These are phyloP conservation scores for Drosophila burlai DNA, from an alignment of 1,140 invertebrate species.

Conservation along the genomic window DNA sequence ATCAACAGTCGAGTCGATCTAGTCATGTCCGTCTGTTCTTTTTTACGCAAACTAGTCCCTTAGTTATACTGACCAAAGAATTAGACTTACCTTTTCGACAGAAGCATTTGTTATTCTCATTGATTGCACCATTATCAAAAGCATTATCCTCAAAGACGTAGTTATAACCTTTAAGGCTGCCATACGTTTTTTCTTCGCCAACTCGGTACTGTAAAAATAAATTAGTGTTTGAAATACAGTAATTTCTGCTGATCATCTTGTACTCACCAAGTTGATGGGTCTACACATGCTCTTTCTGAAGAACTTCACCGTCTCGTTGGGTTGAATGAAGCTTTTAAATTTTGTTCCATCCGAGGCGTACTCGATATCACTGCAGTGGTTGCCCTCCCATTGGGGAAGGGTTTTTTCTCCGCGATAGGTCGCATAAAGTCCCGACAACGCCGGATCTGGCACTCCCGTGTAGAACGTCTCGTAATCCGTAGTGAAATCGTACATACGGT, in stretches of 20 bases:
- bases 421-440: constrained; percentile 89
- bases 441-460: constrained; percentile 89
- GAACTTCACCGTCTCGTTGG: constrained; percentile 90
- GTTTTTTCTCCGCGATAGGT: constrained; percentile 90
- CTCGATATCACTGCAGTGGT: constrained; percentile 91
- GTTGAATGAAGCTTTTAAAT: constrained; percentile 89
- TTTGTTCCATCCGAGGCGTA: constrained; percentile 94
- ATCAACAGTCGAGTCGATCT: no score
- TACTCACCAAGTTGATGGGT: constrained; percentile 89
- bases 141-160: constrained; percentile 91
- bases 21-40: no score
- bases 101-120: constrained; percentile 92
- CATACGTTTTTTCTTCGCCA: constrained; percentile 86
- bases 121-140: constrained; percentile 90
- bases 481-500: constrained; percentile 94
- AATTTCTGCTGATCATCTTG: constrained; percentile 16
- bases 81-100: constrained; percentile 87
- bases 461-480: constrained; percentile 92
- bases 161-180: constrained; percentile 88
- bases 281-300: constrained; percentile 94
- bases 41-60: no score
- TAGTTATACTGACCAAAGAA: no score
- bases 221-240: not conserved
- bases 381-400: constrained; percentile 90
- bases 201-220: constrained; percentile 86